These are phyloP conservation scores for Crocidura indochinensis DNA, from an alignment of 2,797 vertebrate species.

Conservation along the genomic window DNA sequence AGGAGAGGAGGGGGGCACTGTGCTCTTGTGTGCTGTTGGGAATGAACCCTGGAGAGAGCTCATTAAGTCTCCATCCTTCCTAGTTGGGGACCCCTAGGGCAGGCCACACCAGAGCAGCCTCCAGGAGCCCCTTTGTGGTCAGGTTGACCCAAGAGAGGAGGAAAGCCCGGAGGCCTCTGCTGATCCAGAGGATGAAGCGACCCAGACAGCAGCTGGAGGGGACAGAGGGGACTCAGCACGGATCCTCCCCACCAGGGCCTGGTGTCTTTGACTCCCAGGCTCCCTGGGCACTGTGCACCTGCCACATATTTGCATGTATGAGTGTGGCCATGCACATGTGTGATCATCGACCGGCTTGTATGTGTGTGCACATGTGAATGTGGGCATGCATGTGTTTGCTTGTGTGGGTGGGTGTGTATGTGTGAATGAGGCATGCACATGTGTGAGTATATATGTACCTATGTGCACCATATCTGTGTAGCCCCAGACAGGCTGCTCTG, in stretches of 20 bases:
- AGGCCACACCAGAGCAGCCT: constrained; percentile 32
- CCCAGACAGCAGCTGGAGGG: background rate
- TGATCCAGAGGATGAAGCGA: background rate
- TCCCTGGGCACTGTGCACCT: too few relatives aligned
- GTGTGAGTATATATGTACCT: too few relatives aligned
- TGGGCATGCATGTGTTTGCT: too few relatives aligned
- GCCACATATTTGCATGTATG: too few relatives aligned
- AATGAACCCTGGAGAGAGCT: constrained; percentile 77
- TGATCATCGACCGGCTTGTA: too few relatives aligned
- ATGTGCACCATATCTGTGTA: too few relatives aligned
- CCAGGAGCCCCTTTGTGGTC: constrained; percentile 66
- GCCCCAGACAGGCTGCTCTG: background rate
- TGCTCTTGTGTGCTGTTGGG: constrained; percentile 83
- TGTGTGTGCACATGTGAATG: too few relatives aligned
- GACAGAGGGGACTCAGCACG: background rate
- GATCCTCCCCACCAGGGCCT: fast-evolving
- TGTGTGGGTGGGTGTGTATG: too few relatives aligned
- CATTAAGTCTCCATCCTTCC: constrained; percentile 57
- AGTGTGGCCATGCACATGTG: too few relatives aligned
- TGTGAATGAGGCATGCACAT: too few relatives aligned
- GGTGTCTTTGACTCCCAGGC: background rate
- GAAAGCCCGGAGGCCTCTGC: background rate
- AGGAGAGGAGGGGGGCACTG: constrained; percentile 81
- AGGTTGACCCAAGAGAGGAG: constrained; percentile 65
- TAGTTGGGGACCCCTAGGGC: constrained; percentile 61